These are phyloP conservation scores for Drosophila barbarae DNA, from an alignment of 2,888 invertebrate species.

Conservation along the genomic window DNA sequence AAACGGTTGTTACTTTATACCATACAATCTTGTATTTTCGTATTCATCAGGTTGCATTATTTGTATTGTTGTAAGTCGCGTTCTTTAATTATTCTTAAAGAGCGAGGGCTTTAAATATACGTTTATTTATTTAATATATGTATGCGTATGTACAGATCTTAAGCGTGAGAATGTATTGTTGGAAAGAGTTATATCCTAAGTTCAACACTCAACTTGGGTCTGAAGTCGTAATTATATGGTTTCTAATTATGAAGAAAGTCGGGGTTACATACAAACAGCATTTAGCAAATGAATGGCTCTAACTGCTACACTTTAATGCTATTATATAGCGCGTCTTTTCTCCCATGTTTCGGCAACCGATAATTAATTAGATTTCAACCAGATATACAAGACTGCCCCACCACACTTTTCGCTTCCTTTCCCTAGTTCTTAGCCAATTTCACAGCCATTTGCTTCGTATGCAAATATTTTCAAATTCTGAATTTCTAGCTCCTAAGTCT, in stretches of 20 bases:
- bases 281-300: conserved; percentile 15
- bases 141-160: conserved; percentile 29
- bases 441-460: conserved; percentile 68
- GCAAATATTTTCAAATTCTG: conserved; percentile 49
- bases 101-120: conserved; percentile 43
- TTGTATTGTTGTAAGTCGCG: conserved; percentile 37
- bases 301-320: conserved; percentile 48
- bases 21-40: conserved; percentile 54
- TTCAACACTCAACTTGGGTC: conserved; percentile 21
- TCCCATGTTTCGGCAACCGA: conserved; percentile 26
- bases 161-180: conserved; percentile 19
- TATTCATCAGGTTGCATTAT: conserved; percentile 66
- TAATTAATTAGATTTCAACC: conserved; percentile 14
- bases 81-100: conserved; percentile 53
- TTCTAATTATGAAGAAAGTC: conserved; percentile 3
- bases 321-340: conserved; percentile 58
- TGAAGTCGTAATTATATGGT: conserved; percentile 6
- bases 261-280: not conserved
- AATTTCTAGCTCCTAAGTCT: conserved; percentile 58
- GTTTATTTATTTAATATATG: conserved; percentile 20
- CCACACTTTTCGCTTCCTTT: conserved; percentile 2
- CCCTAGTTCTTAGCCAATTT: conserved; percentile 58
- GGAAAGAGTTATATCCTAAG: conserved; percentile 14
- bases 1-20: conserved; percentile 58
- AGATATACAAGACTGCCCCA: conserved; percentile 9